Percentiles rank a stretch among this genome's conserved stretches.
Conservation (phyloP, 2,797 vertebrate species). For the Myotis vivesi region DNA sequence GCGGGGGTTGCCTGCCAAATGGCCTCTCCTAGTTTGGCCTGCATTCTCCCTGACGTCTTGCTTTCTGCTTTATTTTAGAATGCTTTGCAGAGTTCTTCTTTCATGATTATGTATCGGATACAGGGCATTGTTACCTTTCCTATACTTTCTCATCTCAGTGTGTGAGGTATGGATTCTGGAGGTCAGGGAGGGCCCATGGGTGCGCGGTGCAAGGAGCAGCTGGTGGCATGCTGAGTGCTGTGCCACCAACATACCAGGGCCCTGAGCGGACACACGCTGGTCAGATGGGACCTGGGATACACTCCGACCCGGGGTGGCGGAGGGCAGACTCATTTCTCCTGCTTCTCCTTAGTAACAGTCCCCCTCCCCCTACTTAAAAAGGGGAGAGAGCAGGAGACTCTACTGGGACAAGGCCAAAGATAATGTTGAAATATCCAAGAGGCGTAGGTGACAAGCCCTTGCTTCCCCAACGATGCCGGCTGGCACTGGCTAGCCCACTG, state of each 20-base stretch:
- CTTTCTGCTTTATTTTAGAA: not conserved
- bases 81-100: not conserved
- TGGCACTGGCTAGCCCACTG: not conserved
- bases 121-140: not conserved
- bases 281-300: not conserved
- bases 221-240: not conserved
- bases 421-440: not conserved
- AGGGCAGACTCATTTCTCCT: not conserved
- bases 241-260: not conserved
- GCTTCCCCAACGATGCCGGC: not conserved
- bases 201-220: not conserved
- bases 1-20: not conserved
- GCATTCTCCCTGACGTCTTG: not conserved
- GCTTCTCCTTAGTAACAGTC: not conserved
- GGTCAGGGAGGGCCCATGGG: not conserved
- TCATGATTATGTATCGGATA: not conserved
- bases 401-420: not conserved
- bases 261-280: not conserved
- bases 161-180: not conserved
- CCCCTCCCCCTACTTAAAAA: not conserved
- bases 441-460: not conserved
- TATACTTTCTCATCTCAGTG: not conserved
- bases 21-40: not conserved
- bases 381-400: not conserved
- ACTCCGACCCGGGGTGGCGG: fast-evolving